Conservation (phyloP, 2,797 vertebrate species). For the Enteromius argenteus region DNA sequence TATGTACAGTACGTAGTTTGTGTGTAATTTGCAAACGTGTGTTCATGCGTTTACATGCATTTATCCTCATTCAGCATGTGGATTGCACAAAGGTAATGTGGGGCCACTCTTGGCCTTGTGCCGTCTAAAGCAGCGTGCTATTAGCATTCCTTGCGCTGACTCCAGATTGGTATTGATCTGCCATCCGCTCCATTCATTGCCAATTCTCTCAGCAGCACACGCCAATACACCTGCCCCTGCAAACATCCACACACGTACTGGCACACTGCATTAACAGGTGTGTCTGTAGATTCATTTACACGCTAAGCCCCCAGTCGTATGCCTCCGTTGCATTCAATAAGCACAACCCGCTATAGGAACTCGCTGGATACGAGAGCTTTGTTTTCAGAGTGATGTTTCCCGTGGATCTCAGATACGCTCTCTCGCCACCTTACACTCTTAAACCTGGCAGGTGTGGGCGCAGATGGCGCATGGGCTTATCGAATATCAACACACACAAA, state of each 20-base stretch:
- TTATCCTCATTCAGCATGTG: constrained; percentile 27
- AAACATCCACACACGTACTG: constrained; percentile 37
- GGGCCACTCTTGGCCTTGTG: constrained; percentile 29
- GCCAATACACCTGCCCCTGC: constrained; percentile 54
- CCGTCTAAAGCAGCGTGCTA: constrained; percentile 59
- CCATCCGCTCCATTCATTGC: constrained; percentile 76
- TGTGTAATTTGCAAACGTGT: not conserved
- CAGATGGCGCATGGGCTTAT: constrained; percentile 41
- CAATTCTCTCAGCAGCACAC: constrained; percentile 62
- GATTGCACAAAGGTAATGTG: constrained; percentile 7
- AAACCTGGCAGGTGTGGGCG: constrained; percentile 53
- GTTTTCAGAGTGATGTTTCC: constrained; percentile 28
- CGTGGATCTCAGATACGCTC: constrained; percentile 5
- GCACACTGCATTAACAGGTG: constrained; percentile 48
- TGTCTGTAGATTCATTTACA: constrained; percentile 37
- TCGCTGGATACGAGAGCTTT: constrained; percentile 21
- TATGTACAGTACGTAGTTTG: not conserved
- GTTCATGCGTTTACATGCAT: not conserved
- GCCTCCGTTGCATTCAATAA: constrained; percentile 34
- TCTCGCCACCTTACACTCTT: constrained; percentile 29
- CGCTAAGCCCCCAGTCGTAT: not conserved
- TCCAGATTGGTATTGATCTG: constrained; percentile 83
- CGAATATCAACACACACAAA: constrained; percentile 25
- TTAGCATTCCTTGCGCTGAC: constrained; percentile 75
- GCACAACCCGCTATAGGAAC: constrained; percentile 21